phyloP scores from a whole-genome alignment of 2,888 invertebrate species.

The Xestoiulus laeticollis region DNA sequence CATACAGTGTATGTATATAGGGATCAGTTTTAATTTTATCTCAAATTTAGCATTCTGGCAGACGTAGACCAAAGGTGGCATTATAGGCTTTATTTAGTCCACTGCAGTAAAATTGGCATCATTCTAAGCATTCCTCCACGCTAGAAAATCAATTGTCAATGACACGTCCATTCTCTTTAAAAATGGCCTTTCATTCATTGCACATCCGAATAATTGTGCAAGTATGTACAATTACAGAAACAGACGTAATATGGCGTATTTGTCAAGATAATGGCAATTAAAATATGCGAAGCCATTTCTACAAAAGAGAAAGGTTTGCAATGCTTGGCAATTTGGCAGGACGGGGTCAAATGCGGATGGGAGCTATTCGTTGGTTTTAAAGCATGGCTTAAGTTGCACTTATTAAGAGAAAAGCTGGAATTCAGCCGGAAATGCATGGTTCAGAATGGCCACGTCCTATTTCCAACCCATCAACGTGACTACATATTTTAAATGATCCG shows the following conservation, averaged over 20 bases:
- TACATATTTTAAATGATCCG: conserved; percentile 37
- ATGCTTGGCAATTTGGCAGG: not conserved
- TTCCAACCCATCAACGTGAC: not conserved
- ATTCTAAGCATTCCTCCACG: not conserved
- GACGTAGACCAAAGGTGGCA: no score
- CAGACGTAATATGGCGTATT: not conserved
- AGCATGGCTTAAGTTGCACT: not conserved
- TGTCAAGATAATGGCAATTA: conserved; percentile 31
- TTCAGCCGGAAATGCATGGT: not conserved
- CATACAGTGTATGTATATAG: no score
- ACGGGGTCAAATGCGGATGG: not conserved
- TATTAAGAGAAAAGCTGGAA: not conserved
- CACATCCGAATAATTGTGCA: not conserved
- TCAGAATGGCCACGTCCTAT: no score
- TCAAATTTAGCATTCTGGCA: no score
- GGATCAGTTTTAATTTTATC: no score
- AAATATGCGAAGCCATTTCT: not conserved
- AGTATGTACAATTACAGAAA: not conserved
- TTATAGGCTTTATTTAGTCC: no score
- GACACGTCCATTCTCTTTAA: not conserved
- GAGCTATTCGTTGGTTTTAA: not conserved
- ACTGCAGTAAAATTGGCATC: no score
- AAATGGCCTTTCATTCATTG: not conserved
- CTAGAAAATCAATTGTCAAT: not conserved
- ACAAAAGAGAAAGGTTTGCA: not conserved